phyloP scores from a whole-genome alignment of 1,140 invertebrate genomes.

The Cryptotermes secundus region DNA sequence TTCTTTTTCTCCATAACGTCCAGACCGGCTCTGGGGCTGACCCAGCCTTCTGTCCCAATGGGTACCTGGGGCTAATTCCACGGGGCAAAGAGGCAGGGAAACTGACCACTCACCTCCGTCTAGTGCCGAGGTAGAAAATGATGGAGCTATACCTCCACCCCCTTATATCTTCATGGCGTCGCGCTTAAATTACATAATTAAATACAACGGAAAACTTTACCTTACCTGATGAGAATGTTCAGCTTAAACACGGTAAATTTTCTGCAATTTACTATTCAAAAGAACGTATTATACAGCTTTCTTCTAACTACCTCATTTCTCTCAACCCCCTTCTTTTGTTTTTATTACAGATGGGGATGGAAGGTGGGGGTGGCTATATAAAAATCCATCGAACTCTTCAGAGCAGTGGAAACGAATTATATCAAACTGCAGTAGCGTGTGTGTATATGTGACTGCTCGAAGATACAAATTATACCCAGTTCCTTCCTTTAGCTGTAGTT shows the following conservation, averaged over 20 bases:
- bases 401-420: neutral
- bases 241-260: neutral
- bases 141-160: no score
- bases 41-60: no score
- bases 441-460: neutral
- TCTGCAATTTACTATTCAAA: neutral
- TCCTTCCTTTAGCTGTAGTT: neutral
- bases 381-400: neutral
- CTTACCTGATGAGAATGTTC: no score
- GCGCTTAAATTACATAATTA: no score
- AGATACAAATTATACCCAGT: constrained; percentile 2
- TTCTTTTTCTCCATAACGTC: no score
- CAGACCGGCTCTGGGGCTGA: no score
- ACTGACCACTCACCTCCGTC: no score
- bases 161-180: no score
- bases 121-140: no score
- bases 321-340: neutral
- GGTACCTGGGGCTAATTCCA: no score
- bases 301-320: neutral
- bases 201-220: no score
- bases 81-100: no score
- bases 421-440: neutral
- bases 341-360: neutral
- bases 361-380: neutral
- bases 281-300: neutral